These are phyloP conservation scores for Protosalanx chinensis DNA, from an alignment of 2,797 vertebrate species.

Conservation along the genomic window DNA sequence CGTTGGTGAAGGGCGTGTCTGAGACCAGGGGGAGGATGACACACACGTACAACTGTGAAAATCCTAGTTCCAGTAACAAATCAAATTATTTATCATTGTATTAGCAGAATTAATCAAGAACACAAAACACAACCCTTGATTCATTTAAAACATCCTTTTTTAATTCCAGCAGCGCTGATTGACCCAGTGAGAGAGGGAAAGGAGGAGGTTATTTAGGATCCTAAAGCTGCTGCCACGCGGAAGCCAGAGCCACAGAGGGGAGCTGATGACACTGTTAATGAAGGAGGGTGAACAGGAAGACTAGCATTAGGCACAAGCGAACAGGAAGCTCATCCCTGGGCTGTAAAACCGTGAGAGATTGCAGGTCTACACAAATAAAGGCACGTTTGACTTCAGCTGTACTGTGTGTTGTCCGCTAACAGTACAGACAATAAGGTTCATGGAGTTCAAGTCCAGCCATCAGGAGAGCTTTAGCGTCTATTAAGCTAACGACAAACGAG, in stretches of 20 bases:
- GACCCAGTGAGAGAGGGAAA: background rate
- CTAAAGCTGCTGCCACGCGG: background rate
- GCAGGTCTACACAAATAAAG: background rate
- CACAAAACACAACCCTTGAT: background rate
- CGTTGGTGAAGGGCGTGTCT: constrained; percentile 62
- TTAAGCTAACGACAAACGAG: too few species aligned
- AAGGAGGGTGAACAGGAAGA: too few species aligned
- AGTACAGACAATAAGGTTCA: too few species aligned
- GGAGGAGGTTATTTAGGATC: background rate
- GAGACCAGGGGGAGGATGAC: constrained; percentile 27
- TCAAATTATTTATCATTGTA: too few species aligned
- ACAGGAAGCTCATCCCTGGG: too few species aligned
- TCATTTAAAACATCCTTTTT: background rate
- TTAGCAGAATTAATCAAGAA: background rate
- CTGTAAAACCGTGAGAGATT: too few species aligned
- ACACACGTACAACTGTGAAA: too few species aligned
- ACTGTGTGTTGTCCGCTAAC: background rate
- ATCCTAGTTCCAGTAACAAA: background rate
- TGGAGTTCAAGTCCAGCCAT: too few species aligned
- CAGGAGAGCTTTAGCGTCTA: too few species aligned
- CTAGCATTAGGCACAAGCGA: too few species aligned
- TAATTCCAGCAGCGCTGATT: background rate
- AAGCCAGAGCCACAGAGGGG: too few species aligned
- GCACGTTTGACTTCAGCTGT: background rate
- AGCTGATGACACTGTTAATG: too few species aligned